Percentiles rank a stretch among this genome's conserved stretches.
These are phyloP conservation scores for Brassicogethes aeneus DNA, from an alignment of 2,888 invertebrate species.

Conservation along the genomic window DNA sequence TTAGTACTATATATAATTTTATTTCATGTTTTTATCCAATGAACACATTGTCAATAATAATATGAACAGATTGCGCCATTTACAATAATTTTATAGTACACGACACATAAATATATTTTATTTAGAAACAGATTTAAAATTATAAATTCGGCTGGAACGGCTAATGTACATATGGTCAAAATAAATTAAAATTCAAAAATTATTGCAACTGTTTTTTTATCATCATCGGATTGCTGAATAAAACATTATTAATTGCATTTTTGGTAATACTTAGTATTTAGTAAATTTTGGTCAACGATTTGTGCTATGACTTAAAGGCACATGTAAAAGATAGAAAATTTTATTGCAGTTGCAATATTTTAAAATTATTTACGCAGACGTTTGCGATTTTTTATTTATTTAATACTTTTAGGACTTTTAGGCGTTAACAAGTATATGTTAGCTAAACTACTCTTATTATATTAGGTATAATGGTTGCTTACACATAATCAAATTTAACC, in stretches of 20 bases:
- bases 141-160: background rate
- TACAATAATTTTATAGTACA: slow-evolving; percentile 23
- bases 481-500: too few species aligned
- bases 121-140: slow-evolving; percentile 1
- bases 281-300: background rate
- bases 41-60: slow-evolving; percentile 40
- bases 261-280: background rate
- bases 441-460: too few species aligned
- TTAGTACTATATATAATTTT: slow-evolving; percentile 29
- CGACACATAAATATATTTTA: slow-evolving; percentile 8
- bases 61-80: slow-evolving; percentile 39
- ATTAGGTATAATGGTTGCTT: too few species aligned
- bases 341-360: too few species aligned
- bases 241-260: background rate
- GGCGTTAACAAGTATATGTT: too few species aligned
- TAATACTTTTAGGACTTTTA: too few species aligned
- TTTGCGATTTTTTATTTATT: too few species aligned
- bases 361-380: too few species aligned
- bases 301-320: slow-evolving; percentile 1
- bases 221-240: background rate
- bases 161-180: background rate
- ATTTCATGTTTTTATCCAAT: slow-evolving; percentile 39
- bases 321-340: background rate
- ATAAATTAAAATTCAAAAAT: background rate
- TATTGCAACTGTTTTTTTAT: background rate